A percentile compares a stretch with the other conserved stretches of the same genome.
phyloP scores from a whole-genome alignment of 2,888 invertebrate genomes.

The Caenorhabditis virilis region DNA sequence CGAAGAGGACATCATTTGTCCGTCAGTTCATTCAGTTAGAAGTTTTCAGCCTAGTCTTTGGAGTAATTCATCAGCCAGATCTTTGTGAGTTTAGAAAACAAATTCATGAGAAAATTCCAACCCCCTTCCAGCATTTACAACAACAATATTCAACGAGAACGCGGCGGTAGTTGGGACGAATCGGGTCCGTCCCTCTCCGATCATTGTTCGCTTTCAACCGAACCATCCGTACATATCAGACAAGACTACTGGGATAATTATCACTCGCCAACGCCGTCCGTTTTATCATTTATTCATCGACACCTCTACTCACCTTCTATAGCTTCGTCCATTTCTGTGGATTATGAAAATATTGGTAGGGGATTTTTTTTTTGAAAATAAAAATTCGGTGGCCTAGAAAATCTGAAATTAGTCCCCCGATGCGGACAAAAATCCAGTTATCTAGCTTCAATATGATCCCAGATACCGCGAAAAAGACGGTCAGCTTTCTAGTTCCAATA shows the following conservation, averaged over 20 bases:
- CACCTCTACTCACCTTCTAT: slow-evolving; percentile 54
- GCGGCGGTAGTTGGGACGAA: slow-evolving; percentile 61
- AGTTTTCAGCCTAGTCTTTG: slow-evolving; percentile 54
- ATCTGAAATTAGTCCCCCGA: too few species aligned
- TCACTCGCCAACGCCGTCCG: slow-evolving; percentile 63
- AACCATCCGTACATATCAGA: slow-evolving; percentile 62
- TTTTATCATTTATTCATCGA: slow-evolving; percentile 58
- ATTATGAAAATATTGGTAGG: slow-evolving; percentile 54
- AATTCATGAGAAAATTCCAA: too few species aligned
- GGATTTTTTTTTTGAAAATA: neutral
- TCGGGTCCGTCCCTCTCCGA: slow-evolving; percentile 62
- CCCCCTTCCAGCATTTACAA: too few species aligned
- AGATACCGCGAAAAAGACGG: too few species aligned
- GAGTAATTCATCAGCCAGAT: slow-evolving; percentile 60
- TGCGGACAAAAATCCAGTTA: too few species aligned
- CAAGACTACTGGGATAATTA: slow-evolving; percentile 58
- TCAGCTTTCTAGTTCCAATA: too few species aligned
- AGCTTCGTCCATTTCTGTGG: slow-evolving; percentile 42
- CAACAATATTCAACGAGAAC: slow-evolving; percentile 35
- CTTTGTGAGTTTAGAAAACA: slow-evolving; percentile 38
- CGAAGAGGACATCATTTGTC: slow-evolving; percentile 34
- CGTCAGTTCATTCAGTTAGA: slow-evolving; percentile 43
- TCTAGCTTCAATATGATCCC: too few species aligned
- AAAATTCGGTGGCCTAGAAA: too few species aligned
- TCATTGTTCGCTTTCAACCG: slow-evolving; percentile 63